Evolutionary conservation across 2,113 vertebrate genomes (phyloP).

Genomic region (Pygoscelis adeliae): DNA sequence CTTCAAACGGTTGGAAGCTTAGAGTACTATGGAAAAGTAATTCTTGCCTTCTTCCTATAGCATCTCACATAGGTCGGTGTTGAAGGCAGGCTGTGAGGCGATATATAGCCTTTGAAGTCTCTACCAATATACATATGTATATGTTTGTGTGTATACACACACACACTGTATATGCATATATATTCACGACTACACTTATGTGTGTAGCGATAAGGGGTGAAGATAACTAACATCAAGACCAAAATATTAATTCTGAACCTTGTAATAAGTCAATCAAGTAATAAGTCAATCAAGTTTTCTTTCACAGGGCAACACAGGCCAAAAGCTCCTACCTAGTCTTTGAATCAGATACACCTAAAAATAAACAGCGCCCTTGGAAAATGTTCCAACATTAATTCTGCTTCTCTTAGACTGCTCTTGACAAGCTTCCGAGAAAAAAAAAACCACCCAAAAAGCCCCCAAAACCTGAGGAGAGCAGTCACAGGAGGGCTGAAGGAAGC

Average conservation of each 20-base stretch:
- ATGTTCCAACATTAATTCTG: not conserved
- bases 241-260: not conserved
- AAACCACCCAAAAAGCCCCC: not conserved
- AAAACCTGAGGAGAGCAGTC: not conserved
- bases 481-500: not conserved
- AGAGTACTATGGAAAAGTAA: not conserved
- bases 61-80: not conserved
- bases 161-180: not conserved
- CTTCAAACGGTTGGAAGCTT: not conserved
- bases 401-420: not conserved
- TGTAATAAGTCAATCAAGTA: not conserved
- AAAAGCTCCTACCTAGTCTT: not conserved
- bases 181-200: fast-evolving
- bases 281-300: not conserved
- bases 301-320: not conserved
- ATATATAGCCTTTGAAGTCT: not conserved
- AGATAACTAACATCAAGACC: not conserved
- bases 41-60: not conserved
- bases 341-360: not conserved
- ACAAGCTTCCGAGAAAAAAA: not conserved
- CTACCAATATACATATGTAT: not conserved
- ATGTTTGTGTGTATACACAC: fast-evolving
- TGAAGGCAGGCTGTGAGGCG: not conserved
- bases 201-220: not conserved
- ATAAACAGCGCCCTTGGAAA: not conserved